Evolutionary conservation across 64 coral and sea anemone species (phyloP).

Genomic region (Cladopsammia gracilis): DNA sequence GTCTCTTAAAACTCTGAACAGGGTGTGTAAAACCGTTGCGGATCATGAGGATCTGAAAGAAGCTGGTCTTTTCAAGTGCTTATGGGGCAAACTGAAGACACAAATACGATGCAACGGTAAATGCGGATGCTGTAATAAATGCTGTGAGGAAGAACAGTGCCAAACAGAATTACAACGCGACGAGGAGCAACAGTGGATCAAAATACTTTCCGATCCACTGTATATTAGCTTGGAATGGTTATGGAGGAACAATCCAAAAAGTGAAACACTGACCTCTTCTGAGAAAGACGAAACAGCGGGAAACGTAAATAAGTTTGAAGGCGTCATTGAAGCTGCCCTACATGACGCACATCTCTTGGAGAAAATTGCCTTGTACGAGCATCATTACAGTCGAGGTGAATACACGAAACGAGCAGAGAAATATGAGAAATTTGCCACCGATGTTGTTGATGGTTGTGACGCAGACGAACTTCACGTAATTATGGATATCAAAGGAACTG

Average conservation of each 20-base stretch:
- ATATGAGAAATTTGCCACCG: conserved; percentile 1
- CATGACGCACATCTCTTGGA: too few species aligned
- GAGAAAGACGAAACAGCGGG: too few species aligned
- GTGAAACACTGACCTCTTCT: too few species aligned
- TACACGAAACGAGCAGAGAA: background rate
- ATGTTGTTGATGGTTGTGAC: background rate
- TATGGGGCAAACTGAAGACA: background rate
- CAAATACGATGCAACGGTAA: background rate
- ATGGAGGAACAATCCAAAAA: too few species aligned
- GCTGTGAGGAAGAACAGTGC: background rate
- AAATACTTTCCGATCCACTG: too few species aligned
- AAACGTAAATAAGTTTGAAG: too few species aligned
- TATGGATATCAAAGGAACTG: conserved; percentile 3
- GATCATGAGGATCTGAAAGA: background rate
- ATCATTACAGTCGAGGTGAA: background rate
- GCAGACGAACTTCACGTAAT: background rate
- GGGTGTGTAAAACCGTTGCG: background rate
- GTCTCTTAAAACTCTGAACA: background rate
- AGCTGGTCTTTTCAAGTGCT: background rate
- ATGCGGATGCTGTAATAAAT: background rate
- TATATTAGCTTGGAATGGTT: too few species aligned
- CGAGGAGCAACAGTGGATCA: background rate
- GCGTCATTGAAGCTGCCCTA: too few species aligned
- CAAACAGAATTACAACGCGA: background rate
- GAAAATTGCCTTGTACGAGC: conserved; percentile 3